These are phyloP conservation scores for Butorides virescens DNA, from an alignment of 2,113 vertebrate genomes.

Conservation along the genomic window DNA sequence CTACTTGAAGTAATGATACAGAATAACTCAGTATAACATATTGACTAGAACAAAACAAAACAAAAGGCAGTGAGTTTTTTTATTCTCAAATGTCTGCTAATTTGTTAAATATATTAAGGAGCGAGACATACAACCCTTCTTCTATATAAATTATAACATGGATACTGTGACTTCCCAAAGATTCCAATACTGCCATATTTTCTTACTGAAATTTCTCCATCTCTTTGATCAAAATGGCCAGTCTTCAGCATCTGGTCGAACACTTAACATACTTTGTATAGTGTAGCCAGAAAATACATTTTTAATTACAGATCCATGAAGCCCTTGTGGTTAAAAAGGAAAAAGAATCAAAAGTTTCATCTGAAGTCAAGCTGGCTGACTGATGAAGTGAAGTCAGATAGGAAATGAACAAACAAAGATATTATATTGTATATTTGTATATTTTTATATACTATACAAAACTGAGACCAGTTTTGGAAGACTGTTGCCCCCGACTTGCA, in stretches of 20 bases:
- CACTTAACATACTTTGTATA: not conserved
- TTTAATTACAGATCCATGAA: conserved; percentile 1
- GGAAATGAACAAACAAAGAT: not conserved
- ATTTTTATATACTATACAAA: not conserved
- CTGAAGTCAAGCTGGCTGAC: not conserved
- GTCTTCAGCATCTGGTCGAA: not conserved
- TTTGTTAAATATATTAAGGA: not conserved
- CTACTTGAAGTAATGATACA: not conserved
- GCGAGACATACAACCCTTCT: not conserved
- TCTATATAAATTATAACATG: not conserved
- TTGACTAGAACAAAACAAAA: not conserved
- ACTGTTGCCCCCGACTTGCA: not conserved
- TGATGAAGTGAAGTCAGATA: not conserved
- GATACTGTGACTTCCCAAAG: not conserved
- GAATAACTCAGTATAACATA: not conserved
- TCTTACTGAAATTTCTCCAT: not conserved
- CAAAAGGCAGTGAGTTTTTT: not conserved
- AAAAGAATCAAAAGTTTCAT: not conserved
- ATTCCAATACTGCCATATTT: not conserved
- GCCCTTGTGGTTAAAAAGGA: not conserved
- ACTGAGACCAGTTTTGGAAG: not conserved
- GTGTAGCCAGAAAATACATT: not conserved
- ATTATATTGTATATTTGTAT: not conserved
- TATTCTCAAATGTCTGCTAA: not conserved
- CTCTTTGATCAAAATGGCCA: not conserved